Evolutionary conservation across 2,113 vertebrate genomes (phyloP).

Genomic region (Orientallactaga bullata): DNA sequence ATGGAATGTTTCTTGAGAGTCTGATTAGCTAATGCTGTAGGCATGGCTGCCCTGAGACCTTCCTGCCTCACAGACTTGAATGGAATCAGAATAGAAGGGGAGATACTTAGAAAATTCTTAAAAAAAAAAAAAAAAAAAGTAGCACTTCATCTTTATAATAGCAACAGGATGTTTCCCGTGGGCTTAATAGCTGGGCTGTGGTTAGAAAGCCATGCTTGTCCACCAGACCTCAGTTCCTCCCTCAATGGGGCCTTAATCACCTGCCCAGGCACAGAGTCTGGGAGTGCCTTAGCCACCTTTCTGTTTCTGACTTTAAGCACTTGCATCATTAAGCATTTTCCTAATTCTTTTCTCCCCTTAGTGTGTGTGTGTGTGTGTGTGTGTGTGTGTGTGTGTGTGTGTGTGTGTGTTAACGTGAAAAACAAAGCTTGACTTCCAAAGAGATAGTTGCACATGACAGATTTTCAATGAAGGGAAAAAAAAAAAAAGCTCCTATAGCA

Average conservation of each 20-base stretch:
- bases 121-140: background rate
- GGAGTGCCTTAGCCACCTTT: background rate
- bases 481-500: background rate
- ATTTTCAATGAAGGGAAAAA: background rate
- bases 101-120: conserved; percentile 67
- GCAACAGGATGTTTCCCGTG: conserved; percentile 73
- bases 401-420: background rate
- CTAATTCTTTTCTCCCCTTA: background rate
- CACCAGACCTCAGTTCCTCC: conserved; percentile 67
- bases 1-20: conserved; percentile 80
- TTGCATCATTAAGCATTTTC: conserved; percentile 37
- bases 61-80: conserved; percentile 67
- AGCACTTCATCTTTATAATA: conserved; percentile 70
- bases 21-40: conserved; percentile 78
- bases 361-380: background rate
- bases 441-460: background rate
- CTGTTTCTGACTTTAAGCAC: conserved; percentile 40
- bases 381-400: background rate
- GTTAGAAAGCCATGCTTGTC: conserved; percentile 57
- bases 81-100: conserved; percentile 68
- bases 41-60: conserved; percentile 74
- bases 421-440: conserved; percentile 27
- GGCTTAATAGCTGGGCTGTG: conserved; percentile 66
- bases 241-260: conserved; percentile 48
- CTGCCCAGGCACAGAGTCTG: conserved; percentile 43